These are phyloP conservation scores for Formica selysi DNA, from an alignment of 1,140 invertebrate genomes.

Conservation along the genomic window DNA sequence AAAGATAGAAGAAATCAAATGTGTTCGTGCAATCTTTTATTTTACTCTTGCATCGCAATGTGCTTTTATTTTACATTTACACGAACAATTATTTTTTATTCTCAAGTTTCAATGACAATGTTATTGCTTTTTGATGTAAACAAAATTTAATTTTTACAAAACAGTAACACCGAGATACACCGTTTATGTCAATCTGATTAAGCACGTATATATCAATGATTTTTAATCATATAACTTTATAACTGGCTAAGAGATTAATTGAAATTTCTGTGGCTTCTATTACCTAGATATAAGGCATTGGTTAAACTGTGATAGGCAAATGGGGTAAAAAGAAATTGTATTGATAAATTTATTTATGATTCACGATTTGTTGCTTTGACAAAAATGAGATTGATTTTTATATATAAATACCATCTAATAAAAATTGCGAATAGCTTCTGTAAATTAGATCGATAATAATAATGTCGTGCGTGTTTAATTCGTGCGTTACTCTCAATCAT, in stretches of 20 bases:
- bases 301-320: background rate
- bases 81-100: background rate
- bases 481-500: slow-evolving; percentile 29
- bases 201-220: background rate
- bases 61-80: background rate
- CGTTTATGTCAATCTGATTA: background rate
- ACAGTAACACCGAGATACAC: background rate
- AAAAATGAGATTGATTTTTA: background rate
- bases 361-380: background rate
- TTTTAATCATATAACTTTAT: background rate
- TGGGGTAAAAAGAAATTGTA: background rate
- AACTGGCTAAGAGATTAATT: slow-evolving; percentile 4
- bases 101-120: background rate
- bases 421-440: background rate
- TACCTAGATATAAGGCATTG: background rate
- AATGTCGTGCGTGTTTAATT: background rate
- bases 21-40: background rate
- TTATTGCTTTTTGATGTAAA: background rate
- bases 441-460: slow-evolving; percentile 13
- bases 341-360: background rate
- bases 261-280: background rate
- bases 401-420: background rate
- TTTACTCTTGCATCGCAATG: background rate
- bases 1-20: background rate
- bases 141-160: background rate